Evolutionary conservation across 2,797 vertebrate genomes (phyloP).

Genomic region (Chiloscyllium punctatum): DNA sequence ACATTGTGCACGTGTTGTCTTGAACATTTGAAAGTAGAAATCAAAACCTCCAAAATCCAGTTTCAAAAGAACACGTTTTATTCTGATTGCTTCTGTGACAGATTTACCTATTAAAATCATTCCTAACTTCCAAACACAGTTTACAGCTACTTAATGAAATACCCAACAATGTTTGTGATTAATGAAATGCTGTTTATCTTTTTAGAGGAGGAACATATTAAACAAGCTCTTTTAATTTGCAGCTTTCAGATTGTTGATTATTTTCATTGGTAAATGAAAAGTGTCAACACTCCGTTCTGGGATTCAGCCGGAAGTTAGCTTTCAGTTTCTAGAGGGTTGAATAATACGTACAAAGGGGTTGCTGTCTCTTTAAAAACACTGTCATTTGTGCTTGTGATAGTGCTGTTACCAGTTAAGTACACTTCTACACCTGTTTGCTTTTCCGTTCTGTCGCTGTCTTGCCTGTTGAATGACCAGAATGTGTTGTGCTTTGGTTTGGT

Average conservation of each 20-base stretch:
- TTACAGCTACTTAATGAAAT: not conserved
- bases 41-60: not conserved
- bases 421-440: not conserved
- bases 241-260: not conserved
- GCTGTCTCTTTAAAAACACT: not conserved
- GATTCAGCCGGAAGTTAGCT: not conserved
- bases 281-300: not conserved
- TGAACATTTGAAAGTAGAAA: not conserved
- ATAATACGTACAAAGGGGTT: not conserved
- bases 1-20: too few species aligned
- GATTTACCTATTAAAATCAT: not conserved
- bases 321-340: not conserved
- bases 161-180: not conserved
- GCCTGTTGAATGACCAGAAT: constrained; percentile 13
- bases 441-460: not conserved
- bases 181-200: not conserved
- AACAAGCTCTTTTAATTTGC: not conserved
- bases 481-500: not conserved
- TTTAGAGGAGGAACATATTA: not conserved
- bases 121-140: not conserved
- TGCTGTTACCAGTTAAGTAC: not conserved
- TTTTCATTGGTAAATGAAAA: not conserved
- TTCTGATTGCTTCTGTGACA: not conserved
- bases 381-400: not conserved
- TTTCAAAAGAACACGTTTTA: not conserved